Base-by-base conservation (phyloP, 2,113 vertebrate genomes). In the Phoxinus phoxinus region DNA sequence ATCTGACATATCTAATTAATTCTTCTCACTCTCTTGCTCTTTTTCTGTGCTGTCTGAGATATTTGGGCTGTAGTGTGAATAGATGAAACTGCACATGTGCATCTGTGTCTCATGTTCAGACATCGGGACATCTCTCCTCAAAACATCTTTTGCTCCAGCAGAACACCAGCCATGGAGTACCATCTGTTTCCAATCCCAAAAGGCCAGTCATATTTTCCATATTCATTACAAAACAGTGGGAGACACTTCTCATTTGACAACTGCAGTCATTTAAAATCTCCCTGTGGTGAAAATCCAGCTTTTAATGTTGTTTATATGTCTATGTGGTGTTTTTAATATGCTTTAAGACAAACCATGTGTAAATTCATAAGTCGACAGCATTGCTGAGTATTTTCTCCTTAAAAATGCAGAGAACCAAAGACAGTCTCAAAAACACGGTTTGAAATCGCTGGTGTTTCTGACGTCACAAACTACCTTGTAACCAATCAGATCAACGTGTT, bases 171-270 rank as follows among this genome's bases (percentile, higher is more conserved):
- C 74, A 71, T 65, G 86, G 69, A 87, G 81, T 77, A 83, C 83
- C 85, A 83, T 59, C 67, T 74, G 27, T 53, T 59, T 48, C 53
- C 83, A 81, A 48, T 85, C 74, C 19, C 13, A 46, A 81, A 9
- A 37, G 15, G 23, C 21, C 59, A 78, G 84, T 84, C 86, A 87
- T 41, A 81, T 48, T 81, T 90, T 88, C 84, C 87, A 83, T 46
- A 44, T 25, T 25, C 75, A 81, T 84, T 77, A 76, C 23, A 21
- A 35, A 77, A 56, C 41, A 56, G n/a, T 41, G 35, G 76, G 75
- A 59, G 23, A 59, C 32, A 59, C 15, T 79, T 59, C 23, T 44
- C 32, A 2, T 25, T 9, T 79, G 56, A 79, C 74, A 76, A 76
- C 75, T 71, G 32, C 32, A 37, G 32, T 37, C 32, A 77, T 56